These are phyloP conservation scores for Ophioninae sp. DNA, from an alignment of 2,888 invertebrate genomes.

Conservation along the genomic window DNA sequence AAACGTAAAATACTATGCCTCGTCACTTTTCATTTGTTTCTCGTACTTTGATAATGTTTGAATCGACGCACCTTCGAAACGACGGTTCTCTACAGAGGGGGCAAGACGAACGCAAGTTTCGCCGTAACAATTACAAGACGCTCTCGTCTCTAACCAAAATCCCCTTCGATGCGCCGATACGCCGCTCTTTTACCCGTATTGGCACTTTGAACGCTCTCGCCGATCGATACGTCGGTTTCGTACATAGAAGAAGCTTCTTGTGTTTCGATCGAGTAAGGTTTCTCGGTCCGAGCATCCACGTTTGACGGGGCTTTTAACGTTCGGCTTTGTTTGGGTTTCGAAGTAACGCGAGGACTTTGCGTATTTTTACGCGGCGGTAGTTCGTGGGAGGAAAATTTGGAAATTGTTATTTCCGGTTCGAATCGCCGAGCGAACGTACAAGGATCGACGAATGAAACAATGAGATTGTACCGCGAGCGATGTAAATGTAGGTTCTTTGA, in stretches of 20 bases:
- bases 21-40: slow-evolving; percentile 41
- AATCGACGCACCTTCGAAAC: slow-evolving; percentile 29
- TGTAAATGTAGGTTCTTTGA: slow-evolving; percentile 46
- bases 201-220: slow-evolving; percentile 50
- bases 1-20: slow-evolving; percentile 65
- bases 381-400: too few relatives aligned
- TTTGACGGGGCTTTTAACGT: too few relatives aligned
- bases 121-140: background rate
- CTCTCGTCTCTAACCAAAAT: slow-evolving; percentile 17
- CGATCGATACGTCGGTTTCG: too few relatives aligned
- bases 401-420: too few relatives aligned
- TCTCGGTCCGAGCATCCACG: background rate
- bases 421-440: too few relatives aligned
- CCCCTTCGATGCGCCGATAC: slow-evolving; percentile 27
- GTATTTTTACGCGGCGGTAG: too few relatives aligned
- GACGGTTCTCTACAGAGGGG: background rate
- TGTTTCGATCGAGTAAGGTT: slow-evolving; percentile 30
- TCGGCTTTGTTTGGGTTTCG: too few relatives aligned
- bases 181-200: slow-evolving; percentile 34
- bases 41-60: slow-evolving; percentile 22
- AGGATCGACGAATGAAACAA: slow-evolving; percentile 22
- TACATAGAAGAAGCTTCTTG: slow-evolving; percentile 50
- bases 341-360: too few relatives aligned
- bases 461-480: slow-evolving; percentile 45
- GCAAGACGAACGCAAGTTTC: too few relatives aligned